Percentiles rank a stretch among this genome's conserved stretches.
Conservation (phyloP, 2,888 invertebrate species). For the Candidula unifasciata region DNA sequence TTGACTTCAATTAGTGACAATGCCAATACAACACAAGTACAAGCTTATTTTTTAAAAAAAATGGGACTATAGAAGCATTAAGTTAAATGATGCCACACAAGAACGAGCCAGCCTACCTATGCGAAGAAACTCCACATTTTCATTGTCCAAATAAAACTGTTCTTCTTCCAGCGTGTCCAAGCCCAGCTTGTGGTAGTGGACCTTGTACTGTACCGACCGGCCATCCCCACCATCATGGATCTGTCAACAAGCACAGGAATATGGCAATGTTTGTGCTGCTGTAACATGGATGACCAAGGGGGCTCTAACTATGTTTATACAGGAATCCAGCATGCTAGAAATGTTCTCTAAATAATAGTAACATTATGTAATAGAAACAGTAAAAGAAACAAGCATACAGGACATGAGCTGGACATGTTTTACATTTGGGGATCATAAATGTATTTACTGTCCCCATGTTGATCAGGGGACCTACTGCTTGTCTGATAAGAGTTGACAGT, state of each 20-base stretch:
- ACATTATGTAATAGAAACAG: too few species aligned
- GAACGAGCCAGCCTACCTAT: slow-evolving; percentile 25
- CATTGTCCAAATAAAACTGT: slow-evolving; percentile 39
- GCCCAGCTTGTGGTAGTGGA: slow-evolving; percentile 17
- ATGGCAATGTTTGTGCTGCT: background rate
- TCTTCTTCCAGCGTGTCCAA: slow-evolving; percentile 3
- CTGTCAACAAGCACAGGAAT: background rate
- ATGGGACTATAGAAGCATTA: background rate
- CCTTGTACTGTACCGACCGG: slow-evolving; percentile 43
- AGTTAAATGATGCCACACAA: background rate
- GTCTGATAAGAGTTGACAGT: too few species aligned
- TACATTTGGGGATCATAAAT: too few species aligned
- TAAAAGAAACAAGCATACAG: too few species aligned
- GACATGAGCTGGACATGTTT: too few species aligned
- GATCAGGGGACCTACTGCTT: too few species aligned
- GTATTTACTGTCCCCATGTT: too few species aligned
- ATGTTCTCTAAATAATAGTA: too few species aligned
- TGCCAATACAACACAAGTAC: background rate
- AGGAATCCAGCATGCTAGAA: too few species aligned
- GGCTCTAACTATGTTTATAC: too few species aligned
- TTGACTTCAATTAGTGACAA: too few species aligned
- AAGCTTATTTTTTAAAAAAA: background rate
- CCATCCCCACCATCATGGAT: slow-evolving; percentile 32
- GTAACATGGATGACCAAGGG: too few species aligned
- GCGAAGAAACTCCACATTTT: slow-evolving; percentile 32